Conservation (phyloP, 2,113 vertebrate genomes). For the Axis porcinus region DNA sequence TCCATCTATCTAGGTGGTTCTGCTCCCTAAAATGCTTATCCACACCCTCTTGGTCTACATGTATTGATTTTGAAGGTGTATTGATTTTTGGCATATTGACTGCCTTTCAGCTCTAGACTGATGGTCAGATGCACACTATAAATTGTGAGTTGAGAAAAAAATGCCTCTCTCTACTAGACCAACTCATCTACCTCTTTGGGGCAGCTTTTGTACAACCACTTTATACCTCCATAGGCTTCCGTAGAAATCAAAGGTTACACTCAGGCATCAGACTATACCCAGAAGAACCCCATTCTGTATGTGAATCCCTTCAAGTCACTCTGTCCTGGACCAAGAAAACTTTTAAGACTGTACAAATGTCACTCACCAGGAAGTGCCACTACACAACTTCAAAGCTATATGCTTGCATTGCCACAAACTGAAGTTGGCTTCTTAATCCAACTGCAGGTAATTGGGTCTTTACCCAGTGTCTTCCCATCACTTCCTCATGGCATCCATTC, state of each 20-base stretch:
- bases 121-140: neutral
- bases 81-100: neutral
- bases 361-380: neutral
- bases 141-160: neutral
- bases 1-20: neutral
- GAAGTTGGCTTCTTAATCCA: neutral
- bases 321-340: neutral
- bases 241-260: neutral
- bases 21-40: neutral
- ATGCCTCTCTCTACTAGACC: neutral
- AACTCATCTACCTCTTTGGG: neutral
- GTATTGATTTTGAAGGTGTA: neutral
- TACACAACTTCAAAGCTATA: neutral
- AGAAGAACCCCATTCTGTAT: neutral
- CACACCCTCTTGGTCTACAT: neutral
- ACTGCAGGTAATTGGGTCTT: neutral
- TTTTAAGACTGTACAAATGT: neutral
- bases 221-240: neutral
- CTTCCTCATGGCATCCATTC: neutral
- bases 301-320: neutral
- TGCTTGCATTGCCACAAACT: neutral
- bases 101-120: neutral
- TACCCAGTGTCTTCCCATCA: neutral
- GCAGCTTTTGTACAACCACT: neutral
- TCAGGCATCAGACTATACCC: neutral